Evolutionary conservation across 2,113 vertebrate genomes (phyloP), one percentile per base, ranked within the genome.

Genomic region (Smithornis capensis): DNA sequence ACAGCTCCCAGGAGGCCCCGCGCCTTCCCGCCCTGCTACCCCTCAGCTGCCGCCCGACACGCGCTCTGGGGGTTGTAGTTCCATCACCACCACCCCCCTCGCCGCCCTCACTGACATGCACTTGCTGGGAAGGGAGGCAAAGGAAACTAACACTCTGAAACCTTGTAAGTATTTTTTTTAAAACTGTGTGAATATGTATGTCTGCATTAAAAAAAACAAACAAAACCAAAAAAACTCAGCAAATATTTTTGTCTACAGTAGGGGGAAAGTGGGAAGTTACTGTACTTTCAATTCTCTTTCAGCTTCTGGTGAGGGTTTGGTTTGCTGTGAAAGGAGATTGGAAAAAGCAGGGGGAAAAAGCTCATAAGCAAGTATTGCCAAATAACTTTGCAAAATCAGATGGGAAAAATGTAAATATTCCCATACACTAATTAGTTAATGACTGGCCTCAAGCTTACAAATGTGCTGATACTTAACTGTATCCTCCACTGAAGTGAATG

Each of bases 401-500:
- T 56, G 45, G 76, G 77, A 67, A 91, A 92, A 89, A 60, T 27
- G 17, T 56, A 53, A 50, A 78, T 82, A 62, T 87, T 96, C 79
- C 80, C 73, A 14, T 73, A 83, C 53, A 16, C 80, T 90, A 86
- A 93, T 87, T 88, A 89, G 83, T 90, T 92, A 93, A 93, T 79
- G 77, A 83, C 76, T 78, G 33, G 85, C 86, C 69, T 95, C 40
- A 27, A 88, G 93, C 83, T 52, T 63, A 42, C 7, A 7, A 92
- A 93, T 7, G 14, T 93, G 83, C 76, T 5, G 4, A 3, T 87
- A 81, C 65, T 96, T 93, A 92, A 93, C 90, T 87, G 92, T 89
- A 53, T 93, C 80, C 53, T 93, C 69, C 80, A 92, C 74, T 93
- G 90, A 92, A 94, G 89, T 90, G 92, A 90, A 95, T 73, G 86